Evolutionary conservation across 2,113 vertebrate genomes (phyloP).

Genomic region (Phrynosoma blainvillii): DNA sequence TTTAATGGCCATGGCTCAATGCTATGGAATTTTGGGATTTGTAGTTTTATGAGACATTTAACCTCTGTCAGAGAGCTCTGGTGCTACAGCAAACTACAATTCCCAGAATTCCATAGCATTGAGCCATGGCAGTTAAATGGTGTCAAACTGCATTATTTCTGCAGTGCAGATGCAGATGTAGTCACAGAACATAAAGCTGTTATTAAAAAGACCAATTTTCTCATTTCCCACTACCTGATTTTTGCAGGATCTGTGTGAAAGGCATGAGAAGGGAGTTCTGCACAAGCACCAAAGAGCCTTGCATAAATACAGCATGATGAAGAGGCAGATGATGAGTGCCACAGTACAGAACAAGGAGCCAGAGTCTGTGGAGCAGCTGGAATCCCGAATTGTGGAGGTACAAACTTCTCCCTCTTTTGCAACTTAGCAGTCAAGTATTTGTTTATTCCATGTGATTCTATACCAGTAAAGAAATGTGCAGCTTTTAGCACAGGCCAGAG

Average conservation of each 20-base stretch:
- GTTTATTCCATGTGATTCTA: background rate
- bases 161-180: no score
- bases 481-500: background rate
- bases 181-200: no score
- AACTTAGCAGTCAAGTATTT: background rate
- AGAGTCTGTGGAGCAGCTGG: conserved; percentile 89
- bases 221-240: background rate
- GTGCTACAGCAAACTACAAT: no score
- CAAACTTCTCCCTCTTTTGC: fast-evolving
- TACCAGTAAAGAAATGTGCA: background rate
- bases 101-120: no score
- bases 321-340: conserved; percentile 91
- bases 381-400: conserved; percentile 95
- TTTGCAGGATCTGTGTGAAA: conserved; percentile 91
- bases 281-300: conserved; percentile 95
- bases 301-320: conserved; percentile 94
- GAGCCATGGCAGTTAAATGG: no score
- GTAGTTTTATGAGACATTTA: no score
- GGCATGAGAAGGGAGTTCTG: conserved; percentile 93
- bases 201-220: no score
- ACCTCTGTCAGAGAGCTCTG: no score
- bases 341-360: conserved; percentile 88
- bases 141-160: no score
- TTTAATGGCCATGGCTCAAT: no score
- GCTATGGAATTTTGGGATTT: no score